phyloP scores from a whole-genome alignment of 2,888 invertebrate genomes.

The Ophioninae sp. region DNA sequence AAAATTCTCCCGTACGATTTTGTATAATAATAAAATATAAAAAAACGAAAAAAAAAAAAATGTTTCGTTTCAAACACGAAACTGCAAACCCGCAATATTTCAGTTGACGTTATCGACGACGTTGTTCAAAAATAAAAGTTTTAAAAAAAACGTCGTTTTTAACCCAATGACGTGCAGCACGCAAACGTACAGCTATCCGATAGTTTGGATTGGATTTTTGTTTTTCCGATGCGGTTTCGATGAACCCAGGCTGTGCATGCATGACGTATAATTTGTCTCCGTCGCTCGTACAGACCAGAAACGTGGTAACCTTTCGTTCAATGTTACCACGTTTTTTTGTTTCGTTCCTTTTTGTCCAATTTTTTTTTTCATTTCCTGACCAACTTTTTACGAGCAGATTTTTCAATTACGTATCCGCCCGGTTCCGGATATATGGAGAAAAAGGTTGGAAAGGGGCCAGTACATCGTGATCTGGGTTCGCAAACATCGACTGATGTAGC shows the following conservation, averaged over 20 bases:
- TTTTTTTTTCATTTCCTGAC: constrained; percentile 31
- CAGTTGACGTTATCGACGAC: too few relatives aligned
- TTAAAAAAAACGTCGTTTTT: too few relatives aligned
- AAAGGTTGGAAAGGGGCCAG: constrained; percentile 57
- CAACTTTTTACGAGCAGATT: constrained; percentile 59
- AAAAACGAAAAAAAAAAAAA: too few relatives aligned
- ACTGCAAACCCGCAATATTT: too few relatives aligned
- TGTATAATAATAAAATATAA: too few relatives aligned
- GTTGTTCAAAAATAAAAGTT: too few relatives aligned
- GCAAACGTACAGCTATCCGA: constrained; percentile 8
- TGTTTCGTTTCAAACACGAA: too few relatives aligned
- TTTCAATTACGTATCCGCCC: constrained; percentile 54
- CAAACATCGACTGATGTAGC: constrained; percentile 48
- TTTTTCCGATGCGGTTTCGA: constrained; percentile 42
- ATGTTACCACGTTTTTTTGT: constrained; percentile 12
- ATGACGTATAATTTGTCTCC: constrained; percentile 21
- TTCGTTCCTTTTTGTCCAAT: background rate
- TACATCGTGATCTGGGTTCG: constrained; percentile 37
- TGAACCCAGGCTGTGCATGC: constrained; percentile 10
- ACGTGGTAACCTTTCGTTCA: constrained; percentile 32
- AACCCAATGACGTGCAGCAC: background rate
- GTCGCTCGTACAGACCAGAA: constrained; percentile 11
- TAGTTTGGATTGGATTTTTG: constrained; percentile 49
- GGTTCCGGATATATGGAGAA: constrained; percentile 31
- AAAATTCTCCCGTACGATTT: too few relatives aligned